These are phyloP conservation scores for Drosophila limbata DNA, from an alignment of 2,888 invertebrate genomes.

Conservation along the genomic window DNA sequence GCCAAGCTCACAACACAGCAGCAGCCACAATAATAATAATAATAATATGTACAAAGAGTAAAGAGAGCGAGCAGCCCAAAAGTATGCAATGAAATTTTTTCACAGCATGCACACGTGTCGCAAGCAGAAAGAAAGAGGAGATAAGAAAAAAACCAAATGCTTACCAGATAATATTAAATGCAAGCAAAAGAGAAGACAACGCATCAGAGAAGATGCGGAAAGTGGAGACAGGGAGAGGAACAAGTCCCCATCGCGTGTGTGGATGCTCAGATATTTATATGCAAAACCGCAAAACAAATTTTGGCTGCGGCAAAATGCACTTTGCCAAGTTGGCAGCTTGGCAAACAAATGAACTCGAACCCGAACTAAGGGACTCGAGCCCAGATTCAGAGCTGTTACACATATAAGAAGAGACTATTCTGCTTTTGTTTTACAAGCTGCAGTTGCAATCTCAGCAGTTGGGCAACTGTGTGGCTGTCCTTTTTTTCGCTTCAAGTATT, in stretches of 20 bases:
- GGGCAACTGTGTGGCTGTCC: constrained; percentile 43
- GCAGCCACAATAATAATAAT: constrained; percentile 24
- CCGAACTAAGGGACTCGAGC: constrained; percentile 34
- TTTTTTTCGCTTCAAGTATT: constrained; percentile 60
- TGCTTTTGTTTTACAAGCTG: constrained; percentile 53
- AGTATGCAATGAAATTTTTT: constrained; percentile 59
- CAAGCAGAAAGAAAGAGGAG: constrained; percentile 10
- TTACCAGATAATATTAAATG: constrained; percentile 61
- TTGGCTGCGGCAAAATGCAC: constrained; percentile 73
- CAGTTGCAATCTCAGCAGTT: constrained; percentile 59
- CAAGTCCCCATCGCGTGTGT: constrained; percentile 37
- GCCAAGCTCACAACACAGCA: constrained; percentile 23
- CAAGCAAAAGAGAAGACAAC: constrained; percentile 41
- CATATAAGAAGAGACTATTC: constrained; percentile 25
- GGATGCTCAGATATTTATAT: constrained; percentile 63
- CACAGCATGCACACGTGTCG: constrained; percentile 53
- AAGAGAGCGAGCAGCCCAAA: constrained; percentile 27
- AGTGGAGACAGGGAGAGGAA: neutral
- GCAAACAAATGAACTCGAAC: constrained; percentile 77
- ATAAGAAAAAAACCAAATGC: constrained; percentile 36
- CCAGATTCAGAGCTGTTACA: constrained; percentile 29
- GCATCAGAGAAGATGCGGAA: neutral
- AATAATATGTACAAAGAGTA: constrained; percentile 20
- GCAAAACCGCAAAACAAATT: constrained; percentile 77
- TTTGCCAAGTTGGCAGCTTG: constrained; percentile 69